Evolutionary conservation across 2,113 vertebrate genomes (phyloP).

Genomic region (Serilophus lunatus): DNA sequence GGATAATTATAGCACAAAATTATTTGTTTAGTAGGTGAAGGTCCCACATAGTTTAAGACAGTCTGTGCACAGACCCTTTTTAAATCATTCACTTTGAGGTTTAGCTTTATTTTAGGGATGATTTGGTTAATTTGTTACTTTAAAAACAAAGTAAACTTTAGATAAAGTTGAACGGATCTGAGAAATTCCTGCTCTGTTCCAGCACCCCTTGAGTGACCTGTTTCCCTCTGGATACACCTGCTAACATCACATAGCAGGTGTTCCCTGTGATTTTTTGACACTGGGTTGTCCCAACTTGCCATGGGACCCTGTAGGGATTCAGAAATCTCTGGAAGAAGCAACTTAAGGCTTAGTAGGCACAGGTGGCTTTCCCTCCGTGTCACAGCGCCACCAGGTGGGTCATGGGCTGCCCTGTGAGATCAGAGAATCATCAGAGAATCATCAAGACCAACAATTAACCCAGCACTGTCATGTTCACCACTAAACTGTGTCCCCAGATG

Average conservation of each 20-base stretch:
- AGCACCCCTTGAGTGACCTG: not conserved
- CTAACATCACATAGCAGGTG: accelerated
- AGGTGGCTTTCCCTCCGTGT: accelerated
- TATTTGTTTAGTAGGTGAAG: not conserved
- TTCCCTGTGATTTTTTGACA: accelerated
- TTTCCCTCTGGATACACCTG: not conserved
- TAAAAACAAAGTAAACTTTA: not conserved
- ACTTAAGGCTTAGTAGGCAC: not conserved
- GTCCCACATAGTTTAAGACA: not conserved
- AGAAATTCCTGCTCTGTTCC: not conserved
- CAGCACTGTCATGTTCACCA: not conserved
- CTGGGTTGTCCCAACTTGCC: accelerated
- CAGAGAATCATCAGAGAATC: accelerated
- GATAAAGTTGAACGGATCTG: not conserved
- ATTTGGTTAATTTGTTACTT: not conserved
- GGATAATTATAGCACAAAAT: conserved; percentile 7
- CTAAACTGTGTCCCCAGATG: not conserved
- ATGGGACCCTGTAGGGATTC: accelerated
- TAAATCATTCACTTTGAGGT: not conserved
- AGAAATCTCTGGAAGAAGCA: not conserved
- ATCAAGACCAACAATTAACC: not conserved
- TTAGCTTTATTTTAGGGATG: not conserved
- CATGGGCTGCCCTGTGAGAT: accelerated
- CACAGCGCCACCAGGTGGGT: accelerated
- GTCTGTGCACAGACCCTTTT: not conserved